phyloP scores from a whole-genome alignment of 2,888 invertebrate genomes.

The Itoplectis maculator region DNA sequence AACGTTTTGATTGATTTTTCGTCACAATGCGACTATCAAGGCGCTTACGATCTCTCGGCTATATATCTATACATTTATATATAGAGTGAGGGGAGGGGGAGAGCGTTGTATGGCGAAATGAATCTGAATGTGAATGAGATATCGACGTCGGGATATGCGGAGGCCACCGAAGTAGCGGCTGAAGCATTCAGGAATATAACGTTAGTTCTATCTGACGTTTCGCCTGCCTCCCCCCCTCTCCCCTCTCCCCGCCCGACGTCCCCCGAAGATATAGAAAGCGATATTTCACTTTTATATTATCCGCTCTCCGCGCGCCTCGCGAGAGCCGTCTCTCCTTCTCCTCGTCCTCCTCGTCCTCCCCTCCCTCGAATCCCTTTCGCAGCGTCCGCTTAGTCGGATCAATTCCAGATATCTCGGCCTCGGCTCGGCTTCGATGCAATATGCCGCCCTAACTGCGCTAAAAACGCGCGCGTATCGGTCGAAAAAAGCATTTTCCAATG shows the following conservation, averaged over 20 bases:
- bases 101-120: constrained; percentile 2
- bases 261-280: constrained; percentile 58
- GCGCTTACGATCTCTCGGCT: neutral
- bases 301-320: constrained; percentile 45
- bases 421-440: constrained; percentile 38
- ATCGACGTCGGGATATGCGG: constrained; percentile 7
- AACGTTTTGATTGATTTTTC: constrained; percentile 16
- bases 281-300: constrained; percentile 69
- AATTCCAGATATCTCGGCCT: constrained; percentile 59
- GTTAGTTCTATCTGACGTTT: constrained; percentile 25
- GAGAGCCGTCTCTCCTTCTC: neutral
- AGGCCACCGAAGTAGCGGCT: neutral
- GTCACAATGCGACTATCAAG: constrained; percentile 1
- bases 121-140: constrained; percentile 55
- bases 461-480: neutral
- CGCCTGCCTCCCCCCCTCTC: neutral
- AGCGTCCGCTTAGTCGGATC: constrained; percentile 53
- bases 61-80: neutral
- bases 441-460: constrained; percentile 8
- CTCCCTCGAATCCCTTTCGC: neutral
- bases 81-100: too few relatives aligned
- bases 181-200: constrained; percentile 35
- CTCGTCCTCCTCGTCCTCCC: too few relatives aligned
- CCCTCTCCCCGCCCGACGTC: constrained; percentile 4
- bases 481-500: too few relatives aligned